A percentile compares a stretch with the other conserved stretches of the same genome.
Conservation (phyloP, 2,797 vertebrate genomes). For the Emydoidea blandingii region DNA sequence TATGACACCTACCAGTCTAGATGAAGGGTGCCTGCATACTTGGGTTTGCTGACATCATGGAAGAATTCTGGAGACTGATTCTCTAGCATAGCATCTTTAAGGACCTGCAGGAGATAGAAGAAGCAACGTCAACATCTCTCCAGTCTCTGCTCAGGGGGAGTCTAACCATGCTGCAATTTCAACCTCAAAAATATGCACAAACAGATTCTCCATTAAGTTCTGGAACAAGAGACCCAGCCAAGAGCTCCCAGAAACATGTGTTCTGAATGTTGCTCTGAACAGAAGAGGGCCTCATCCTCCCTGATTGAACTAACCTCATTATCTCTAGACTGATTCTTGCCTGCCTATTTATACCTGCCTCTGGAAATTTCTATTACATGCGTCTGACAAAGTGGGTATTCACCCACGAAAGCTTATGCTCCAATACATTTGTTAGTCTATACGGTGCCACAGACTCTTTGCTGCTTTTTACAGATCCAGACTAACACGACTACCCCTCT, state of each 20-base stretch:
- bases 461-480: too few species aligned
- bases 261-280: background rate
- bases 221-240: background rate
- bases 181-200: background rate
- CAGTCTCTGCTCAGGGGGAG: background rate
- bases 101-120: conserved; percentile 82
- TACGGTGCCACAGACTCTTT: too few species aligned
- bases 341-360: too few species aligned
- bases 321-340: too few species aligned
- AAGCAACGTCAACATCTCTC: background rate
- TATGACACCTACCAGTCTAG: conserved; percentile 88
- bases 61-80: conserved; percentile 92
- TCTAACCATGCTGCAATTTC: background rate
- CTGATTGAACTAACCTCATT: too few species aligned
- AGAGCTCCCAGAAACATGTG: background rate
- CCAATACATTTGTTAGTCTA: too few species aligned
- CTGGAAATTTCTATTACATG: too few species aligned
- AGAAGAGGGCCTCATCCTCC: background rate
- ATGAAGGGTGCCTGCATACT: conserved; percentile 91
- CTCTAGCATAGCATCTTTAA: conserved; percentile 95
- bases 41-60: conserved; percentile 91
- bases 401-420: too few species aligned
- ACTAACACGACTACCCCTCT: too few species aligned
- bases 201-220: background rate
- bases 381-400: too few species aligned